A percentile compares a stretch with the other conserved stretches of the same genome.
Evolutionary conservation across 2,797 vertebrate species (phyloP).

Genomic region (Rhabdophis nuchalis): DNA sequence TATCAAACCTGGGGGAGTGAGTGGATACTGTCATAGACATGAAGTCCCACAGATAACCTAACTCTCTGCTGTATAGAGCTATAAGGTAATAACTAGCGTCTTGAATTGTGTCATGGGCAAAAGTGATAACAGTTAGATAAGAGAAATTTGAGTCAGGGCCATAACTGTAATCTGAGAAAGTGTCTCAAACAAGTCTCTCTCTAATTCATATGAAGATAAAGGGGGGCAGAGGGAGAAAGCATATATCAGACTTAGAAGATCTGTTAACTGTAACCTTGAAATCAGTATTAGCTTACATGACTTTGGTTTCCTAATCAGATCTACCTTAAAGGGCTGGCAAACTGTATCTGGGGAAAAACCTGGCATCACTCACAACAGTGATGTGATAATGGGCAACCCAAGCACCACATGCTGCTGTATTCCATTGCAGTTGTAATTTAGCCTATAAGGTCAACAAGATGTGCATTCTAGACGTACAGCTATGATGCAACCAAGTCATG

Average conservation of each 20-base stretch:
- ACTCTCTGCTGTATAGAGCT: background rate
- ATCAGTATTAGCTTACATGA: background rate
- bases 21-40: background rate
- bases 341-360: background rate
- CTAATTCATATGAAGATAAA: background rate
- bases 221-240: background rate
- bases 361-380: background rate
- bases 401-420: background rate
- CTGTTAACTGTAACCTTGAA: background rate
- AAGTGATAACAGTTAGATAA: background rate
- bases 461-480: background rate
- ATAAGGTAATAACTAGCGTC: background rate
- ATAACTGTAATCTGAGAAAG: background rate
- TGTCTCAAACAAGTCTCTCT: background rate
- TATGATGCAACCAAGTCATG: background rate
- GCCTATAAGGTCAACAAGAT: background rate
- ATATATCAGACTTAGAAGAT: background rate
- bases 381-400: background rate
- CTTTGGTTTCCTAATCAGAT: background rate
- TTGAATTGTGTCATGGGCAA: background rate
- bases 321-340: background rate
- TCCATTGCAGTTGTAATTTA: background rate
- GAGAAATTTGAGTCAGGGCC: background rate
- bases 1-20: background rate
- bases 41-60: background rate